Base-by-base conservation (phyloP, 2,888 invertebrate species). In the Eurois occulta region DNA sequence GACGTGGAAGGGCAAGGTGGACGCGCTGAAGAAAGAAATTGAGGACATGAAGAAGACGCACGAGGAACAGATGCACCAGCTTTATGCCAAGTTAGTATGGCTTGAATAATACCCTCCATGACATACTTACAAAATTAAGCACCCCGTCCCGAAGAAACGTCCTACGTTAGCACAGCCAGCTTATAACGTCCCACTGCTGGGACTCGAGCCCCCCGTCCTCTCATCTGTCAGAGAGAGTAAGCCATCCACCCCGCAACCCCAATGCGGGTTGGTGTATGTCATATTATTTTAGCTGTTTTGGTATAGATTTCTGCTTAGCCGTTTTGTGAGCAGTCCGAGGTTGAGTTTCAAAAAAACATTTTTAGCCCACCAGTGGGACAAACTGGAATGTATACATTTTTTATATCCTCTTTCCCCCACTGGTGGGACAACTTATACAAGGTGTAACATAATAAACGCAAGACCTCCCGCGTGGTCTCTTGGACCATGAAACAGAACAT, bases 11-110 rank as follows among this genome's bases (percentile, higher is more conserved):
- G 93, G 92, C 41, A 98, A 98, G 90, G 97, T 98, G 79, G 97
- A 97, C n/a, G 92, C 94, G 16, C 91, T 98, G 65, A 97, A 97
- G 88, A 97, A 97, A 71, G 98, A 98, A 90, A 96, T 97, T 35
- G 97, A 96, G 21, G 96, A 96, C 67, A 94, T 97, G 91, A 97
- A 97, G 93, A 96, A 94, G 74, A 97, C 97, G 24, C 97, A 98
- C 90, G 98, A 98, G 87, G 97, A 97, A 89, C 98, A 98, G 92
- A 97, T 98, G 96, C 98, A 98, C 84, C 98, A 98, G 92, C 97
- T 98, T 1, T 98, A 98, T 91, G 98, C 98, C 91, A 98, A 98
- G 98, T 98, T 91, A 92, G 91, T 91, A 28, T 41, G 52, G 3
- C 10, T n/a, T n/a, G 52, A 41, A 38, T 11, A 41, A 10, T n/a